phyloP scores from a whole-genome alignment of 2,888 invertebrate species.

The Neuroscelio doddi region DNA sequence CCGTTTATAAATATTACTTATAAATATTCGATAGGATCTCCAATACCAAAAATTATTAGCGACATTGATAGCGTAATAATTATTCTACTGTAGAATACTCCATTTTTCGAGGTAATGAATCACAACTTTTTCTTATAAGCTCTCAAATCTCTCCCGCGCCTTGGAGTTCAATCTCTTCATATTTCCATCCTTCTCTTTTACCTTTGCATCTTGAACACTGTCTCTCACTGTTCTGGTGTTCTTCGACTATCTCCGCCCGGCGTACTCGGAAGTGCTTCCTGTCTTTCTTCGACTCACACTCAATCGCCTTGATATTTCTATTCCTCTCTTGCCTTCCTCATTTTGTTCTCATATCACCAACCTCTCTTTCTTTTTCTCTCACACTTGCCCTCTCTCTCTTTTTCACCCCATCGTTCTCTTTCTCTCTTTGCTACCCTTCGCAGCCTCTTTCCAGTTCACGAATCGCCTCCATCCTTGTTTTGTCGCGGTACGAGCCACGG shows the following conservation, averaged over 20 bases:
- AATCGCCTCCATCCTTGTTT: conserved; percentile 24
- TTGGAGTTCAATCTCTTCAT: conserved; percentile 2
- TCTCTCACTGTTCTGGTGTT: conserved; percentile 7
- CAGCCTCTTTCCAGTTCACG: conserved; percentile 12
- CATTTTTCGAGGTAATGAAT: conserved; percentile 1
- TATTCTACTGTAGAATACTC: conserved; percentile 1
- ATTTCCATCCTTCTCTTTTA: neutral
- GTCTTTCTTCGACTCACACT: conserved; percentile 8
- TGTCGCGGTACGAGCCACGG: conserved; percentile 51
- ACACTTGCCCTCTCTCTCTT: neutral
- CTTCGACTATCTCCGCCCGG: conserved; percentile 15
- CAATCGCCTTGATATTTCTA: neutral
- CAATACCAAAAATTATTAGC: no score
- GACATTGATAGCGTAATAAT: neutral
- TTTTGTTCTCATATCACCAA: neutral
- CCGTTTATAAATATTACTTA: no score
- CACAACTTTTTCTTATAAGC: neutral
- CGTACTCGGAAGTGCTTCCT: conserved; percentile 1
- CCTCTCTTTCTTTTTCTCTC: neutral
- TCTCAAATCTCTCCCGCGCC: conserved; percentile 1
- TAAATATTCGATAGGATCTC: no score
- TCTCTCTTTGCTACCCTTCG: conserved; percentile 4
- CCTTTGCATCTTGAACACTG: neutral
- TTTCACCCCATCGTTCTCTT: no score
- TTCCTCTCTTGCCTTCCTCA: conserved; percentile 1